These are phyloP conservation scores for Montipora sp. DNA, from an alignment of 64 coral and sea anemone genomes.

Conservation along the genomic window DNA sequence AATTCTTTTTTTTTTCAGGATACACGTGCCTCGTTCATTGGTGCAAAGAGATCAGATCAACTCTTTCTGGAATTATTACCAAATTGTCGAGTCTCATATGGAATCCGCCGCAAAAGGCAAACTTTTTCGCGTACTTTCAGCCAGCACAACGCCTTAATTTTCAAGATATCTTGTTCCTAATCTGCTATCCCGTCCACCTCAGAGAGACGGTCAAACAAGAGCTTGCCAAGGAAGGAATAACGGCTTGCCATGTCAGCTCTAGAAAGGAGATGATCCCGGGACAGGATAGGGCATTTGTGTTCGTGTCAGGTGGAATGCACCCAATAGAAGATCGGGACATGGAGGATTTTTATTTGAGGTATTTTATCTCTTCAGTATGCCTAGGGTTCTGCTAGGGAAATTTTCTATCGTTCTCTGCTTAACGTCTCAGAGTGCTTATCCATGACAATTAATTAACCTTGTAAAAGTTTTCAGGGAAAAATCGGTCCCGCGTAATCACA, in stretches of 20 bases:
- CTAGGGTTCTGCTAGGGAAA: too few relatives aligned
- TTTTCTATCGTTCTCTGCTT: too few relatives aligned
- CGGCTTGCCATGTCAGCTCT: not conserved
- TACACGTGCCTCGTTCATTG: too few relatives aligned
- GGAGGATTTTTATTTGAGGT: not conserved
- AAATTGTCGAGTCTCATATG: conserved; percentile 26
- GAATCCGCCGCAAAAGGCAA: not conserved
- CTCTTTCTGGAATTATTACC: not conserved
- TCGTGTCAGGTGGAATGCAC: not conserved
- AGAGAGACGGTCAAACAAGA: not conserved
- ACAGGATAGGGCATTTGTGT: not conserved
- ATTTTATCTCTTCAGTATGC: too few relatives aligned
- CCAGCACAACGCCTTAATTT: not conserved
- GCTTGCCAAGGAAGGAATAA: not conserved
- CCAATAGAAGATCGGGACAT: not conserved
- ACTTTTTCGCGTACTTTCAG: conserved; percentile 27
- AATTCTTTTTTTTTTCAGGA: too few relatives aligned
- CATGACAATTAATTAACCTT: too few relatives aligned
- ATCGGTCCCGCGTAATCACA: too few relatives aligned
- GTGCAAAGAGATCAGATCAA: too few relatives aligned
- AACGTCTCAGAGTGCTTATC: too few relatives aligned
- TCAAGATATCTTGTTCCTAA: conserved; percentile 26
- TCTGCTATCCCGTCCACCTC: conserved; percentile 5
- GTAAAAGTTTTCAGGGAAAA: too few relatives aligned
- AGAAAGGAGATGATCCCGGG: conserved; percentile 1